A percentile compares a stretch with the other conserved stretches of the same genome.
Conservation (phyloP, 2,113 vertebrate species). For the Fregata magnificens region DNA sequence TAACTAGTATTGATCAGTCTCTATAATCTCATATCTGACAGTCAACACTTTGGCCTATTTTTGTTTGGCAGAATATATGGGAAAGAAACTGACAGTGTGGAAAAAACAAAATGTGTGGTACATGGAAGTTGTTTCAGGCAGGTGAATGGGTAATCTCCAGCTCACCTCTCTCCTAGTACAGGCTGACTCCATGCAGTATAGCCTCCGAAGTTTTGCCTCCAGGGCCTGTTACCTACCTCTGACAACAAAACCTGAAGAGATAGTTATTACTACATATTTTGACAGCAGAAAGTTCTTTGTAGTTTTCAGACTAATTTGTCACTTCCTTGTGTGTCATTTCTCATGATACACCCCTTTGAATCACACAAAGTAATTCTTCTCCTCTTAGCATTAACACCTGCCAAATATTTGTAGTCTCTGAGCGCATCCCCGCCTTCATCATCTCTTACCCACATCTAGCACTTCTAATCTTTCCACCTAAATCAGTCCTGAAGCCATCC, state of each 20-base stretch:
- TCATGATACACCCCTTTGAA: not conserved
- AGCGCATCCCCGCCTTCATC: not conserved
- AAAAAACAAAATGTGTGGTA: not conserved
- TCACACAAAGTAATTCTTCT: not conserved
- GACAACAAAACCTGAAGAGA: not conserved
- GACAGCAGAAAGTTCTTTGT: not conserved
- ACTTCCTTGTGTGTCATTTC: not conserved
- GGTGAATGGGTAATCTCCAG: not conserved
- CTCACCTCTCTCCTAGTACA: not conserved
- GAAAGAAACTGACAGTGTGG: not conserved
- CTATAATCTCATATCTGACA: not conserved
- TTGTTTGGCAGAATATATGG: not conserved
- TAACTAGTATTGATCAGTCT: not conserved
- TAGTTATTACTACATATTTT: not conserved
- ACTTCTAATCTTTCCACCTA: not conserved
- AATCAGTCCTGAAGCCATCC: not conserved
- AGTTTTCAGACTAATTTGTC: conserved; percentile 18
- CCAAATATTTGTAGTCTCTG: conserved; percentile 33
- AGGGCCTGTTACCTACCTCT: not conserved
- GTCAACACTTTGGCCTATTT: not conserved
- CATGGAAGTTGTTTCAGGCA: not conserved
- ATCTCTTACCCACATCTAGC: not conserved
- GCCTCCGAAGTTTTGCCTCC: not conserved
- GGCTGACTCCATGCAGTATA: not conserved
- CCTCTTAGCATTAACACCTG: not conserved